Evolutionary conservation across 2,888 invertebrate species (phyloP).

Genomic region (Rhyacophila evoluta): DNA sequence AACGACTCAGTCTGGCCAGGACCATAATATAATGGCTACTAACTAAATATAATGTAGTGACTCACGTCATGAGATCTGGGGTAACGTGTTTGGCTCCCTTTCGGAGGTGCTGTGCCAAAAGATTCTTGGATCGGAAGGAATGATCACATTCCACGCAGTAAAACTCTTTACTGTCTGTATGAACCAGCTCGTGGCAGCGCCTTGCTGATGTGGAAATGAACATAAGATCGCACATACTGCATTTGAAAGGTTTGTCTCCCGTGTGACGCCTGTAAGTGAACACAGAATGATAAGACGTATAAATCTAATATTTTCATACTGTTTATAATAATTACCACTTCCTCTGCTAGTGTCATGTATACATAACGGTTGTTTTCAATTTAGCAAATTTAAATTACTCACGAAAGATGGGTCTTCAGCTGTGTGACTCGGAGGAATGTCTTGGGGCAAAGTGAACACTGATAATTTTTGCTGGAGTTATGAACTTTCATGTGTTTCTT

Average conservation of each 20-base stretch:
- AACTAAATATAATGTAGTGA: background rate
- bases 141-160: slow-evolving; percentile 12
- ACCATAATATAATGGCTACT: too few species aligned
- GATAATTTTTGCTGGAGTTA: slow-evolving; percentile 4
- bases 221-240: slow-evolving; percentile 1
- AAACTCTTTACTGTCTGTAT: background rate
- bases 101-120: background rate
- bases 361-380: too few species aligned
- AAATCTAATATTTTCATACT: too few species aligned
- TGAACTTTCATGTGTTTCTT: slow-evolving; percentile 1
- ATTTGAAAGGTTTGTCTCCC: background rate
- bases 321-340: too few species aligned
- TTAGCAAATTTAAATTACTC: too few species aligned
- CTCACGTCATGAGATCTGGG: background rate
- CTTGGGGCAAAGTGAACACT: background rate
- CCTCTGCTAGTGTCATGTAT: too few species aligned
- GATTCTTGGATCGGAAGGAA: background rate
- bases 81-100: slow-evolving; percentile 7
- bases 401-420: background rate
- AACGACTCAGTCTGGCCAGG: too few species aligned
- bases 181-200: background rate
- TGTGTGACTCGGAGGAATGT: background rate
- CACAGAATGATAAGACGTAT: too few species aligned
- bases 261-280: background rate
- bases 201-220: background rate